Conservation (phyloP, 2,888 invertebrate genomes). For the Euspilapteryx auroguttella region DNA sequence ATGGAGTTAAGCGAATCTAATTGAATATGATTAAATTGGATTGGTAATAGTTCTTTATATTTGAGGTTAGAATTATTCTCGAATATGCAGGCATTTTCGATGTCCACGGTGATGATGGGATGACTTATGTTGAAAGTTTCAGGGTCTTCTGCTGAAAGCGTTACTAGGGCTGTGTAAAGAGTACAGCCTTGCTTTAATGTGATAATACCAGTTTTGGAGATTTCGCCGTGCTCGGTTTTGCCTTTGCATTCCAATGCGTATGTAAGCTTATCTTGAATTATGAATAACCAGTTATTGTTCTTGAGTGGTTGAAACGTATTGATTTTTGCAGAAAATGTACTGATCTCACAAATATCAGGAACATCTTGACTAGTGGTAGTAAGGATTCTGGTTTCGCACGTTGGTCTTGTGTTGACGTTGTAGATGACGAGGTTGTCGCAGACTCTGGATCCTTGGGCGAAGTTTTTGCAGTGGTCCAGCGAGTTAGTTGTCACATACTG, state of each 20-base stretch:
- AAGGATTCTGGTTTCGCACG: constrained; percentile 3
- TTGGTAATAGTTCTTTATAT: neutral
- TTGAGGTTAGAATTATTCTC: neutral
- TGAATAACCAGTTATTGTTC: constrained; percentile 4
- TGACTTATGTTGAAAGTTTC: neutral
- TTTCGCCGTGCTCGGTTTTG: neutral
- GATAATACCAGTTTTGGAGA: constrained; percentile 3
- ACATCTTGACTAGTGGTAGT: neutral
- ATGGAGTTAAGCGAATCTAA: neutral
- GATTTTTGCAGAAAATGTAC: constrained; percentile 3
- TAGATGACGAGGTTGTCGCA: constrained; percentile 2
- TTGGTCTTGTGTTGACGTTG: constrained; percentile 1
- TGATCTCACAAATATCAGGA: neutral
- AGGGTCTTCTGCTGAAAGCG: too few relatives aligned
- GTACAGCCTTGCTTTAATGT: constrained; percentile 1
- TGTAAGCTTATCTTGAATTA: neutral
- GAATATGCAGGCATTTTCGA: neutral
- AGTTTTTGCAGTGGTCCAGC: constrained; percentile 3
- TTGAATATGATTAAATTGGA: neutral
- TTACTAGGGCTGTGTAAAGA: too few relatives aligned
- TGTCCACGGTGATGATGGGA: neutral
- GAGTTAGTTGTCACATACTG: too few relatives aligned
- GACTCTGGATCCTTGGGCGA: neutral
- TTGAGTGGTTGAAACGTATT: constrained; percentile 3
- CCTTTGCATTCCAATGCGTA: constrained; percentile 2